Evolutionary conservation across 2,113 vertebrate species (phyloP), one percentile per base, ranked within the genome.

Genomic region (Bubalus kerabau): DNA sequence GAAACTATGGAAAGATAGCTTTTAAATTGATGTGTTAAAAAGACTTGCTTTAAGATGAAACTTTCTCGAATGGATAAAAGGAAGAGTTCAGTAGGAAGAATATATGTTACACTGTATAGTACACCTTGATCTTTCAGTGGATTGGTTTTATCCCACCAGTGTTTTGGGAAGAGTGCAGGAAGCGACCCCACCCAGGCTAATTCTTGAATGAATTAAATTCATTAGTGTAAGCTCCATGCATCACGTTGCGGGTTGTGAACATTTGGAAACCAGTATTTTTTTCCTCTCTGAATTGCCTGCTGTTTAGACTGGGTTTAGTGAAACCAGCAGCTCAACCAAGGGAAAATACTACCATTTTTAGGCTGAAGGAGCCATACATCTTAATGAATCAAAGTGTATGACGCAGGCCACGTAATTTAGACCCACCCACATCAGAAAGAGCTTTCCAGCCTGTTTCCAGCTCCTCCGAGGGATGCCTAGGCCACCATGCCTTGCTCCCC

Each of bases 291-390:
- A 80, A 86, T 88, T 40, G 67, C 88, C 50, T 96, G 92, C 90
- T 96, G 50, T 94, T 91, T 95, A 94, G 67, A 85, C 30, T 26
- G 62, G 30, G 78, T 54, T 96, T 94, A 91, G 89, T 92, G 32
- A 91, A 91, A 46, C 48, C 74, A 85, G 82, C 57, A 62, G 52
- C 81, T 56, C 52, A 87, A 24, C 81, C 59, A 64, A 78, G 85
- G 76, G 76, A 57, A 80, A 82, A 86, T 52, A 17, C 26, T 67
- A 28, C 84, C 89, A 23, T 87, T 88, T 97, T 90, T 91, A 90
- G 92, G 62, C 48, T 19, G 48, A 26, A 82, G 67, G 59, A 90
- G 59, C 60, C 26, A 6, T 57, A 23, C 1, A 15, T 32, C 54
- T 67, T 82, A 30, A 46, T 26, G 90, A 74, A 87, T 81, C 59